Percentiles rank a stretch among this genome's conserved stretches.
phyloP scores from a whole-genome alignment of 2,888 invertebrate species.

The Craniophora ligustri region DNA sequence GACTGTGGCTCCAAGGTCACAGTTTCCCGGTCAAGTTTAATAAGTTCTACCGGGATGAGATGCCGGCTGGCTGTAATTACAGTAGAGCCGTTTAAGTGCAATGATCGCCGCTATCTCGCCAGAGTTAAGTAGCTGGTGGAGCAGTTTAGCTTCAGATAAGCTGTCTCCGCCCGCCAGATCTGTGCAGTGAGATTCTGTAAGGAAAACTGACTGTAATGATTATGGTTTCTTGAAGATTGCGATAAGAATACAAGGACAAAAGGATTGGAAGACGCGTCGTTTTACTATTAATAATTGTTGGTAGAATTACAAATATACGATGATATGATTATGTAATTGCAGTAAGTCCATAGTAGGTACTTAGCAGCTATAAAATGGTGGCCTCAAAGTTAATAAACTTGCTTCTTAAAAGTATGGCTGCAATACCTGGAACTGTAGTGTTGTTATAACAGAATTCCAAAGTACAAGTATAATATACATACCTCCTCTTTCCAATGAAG shows the following conservation, averaged over 20 bases:
- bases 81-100: conserved; percentile 5
- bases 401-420: too few species aligned
- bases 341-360: too few species aligned
- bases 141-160: conserved; percentile 12
- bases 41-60: background rate
- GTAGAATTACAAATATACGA: too few species aligned
- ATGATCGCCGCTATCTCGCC: background rate
- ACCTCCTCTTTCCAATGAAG: too few species aligned
- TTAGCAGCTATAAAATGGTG: too few species aligned
- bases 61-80: conserved; percentile 15
- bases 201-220: background rate
- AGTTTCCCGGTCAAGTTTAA: conserved; percentile 38
- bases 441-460: too few species aligned
- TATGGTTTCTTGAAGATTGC: background rate
- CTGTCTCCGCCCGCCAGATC: background rate
- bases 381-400: too few species aligned
- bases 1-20: conserved; percentile 26
- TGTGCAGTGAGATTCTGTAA: background rate
- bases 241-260: background rate
- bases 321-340: too few species aligned
- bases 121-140: background rate
- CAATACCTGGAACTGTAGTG: too few species aligned
- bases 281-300: too few species aligned
- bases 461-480: too few species aligned
- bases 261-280: too few species aligned